Base-by-base conservation (phyloP, 2,113 vertebrate genomes). In the Pseudopodoces humilis region DNA sequence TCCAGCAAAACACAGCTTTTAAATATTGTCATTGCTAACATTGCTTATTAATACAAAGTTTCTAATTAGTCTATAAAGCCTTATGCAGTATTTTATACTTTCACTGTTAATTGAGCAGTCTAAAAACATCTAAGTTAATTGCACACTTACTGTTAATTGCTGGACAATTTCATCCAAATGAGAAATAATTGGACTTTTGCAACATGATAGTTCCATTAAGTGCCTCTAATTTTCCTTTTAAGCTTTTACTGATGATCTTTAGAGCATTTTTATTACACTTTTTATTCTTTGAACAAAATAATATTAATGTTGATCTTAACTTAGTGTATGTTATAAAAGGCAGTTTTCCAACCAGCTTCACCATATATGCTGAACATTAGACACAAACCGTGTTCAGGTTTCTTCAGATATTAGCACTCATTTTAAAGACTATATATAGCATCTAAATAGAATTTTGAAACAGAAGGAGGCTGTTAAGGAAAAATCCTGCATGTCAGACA, bases 111-210 rank as follows among this genome's bases (percentile, higher is more conserved):
- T 82, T 78, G 62, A 90, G 15, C 49, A 77, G 22, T 75, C 49
- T 50, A 33, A 94, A 94, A 88, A 35, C 49, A 37, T 64, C 10
- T 15, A 83, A 63, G 76, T 60, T 94, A 92, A 92, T 88, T 81
- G 87, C 47, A 33, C 82, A 88, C 53, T 95, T 90, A 63, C n/a
- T 64, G 52, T 70, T 93, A 94, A 84, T 68, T 93, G 37, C 85
- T 88, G 37, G 68, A 75, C 23, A 81, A 30, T 92, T 96, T 91
- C 74, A 13, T 86, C 81, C 49, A 93, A 90, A 83, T 95, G 70
- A 92, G 84, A 81, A 91, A 94, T 88, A 67, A 90, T 16, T 37
- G 59, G 35, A 63, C 15, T 75, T 88, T 69, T 71, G 22, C 35
- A 88, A 37, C 9, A 33, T 39, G 9, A 60, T 87, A 62, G 25